Evolutionary conservation across 2,797 vertebrate genomes (phyloP), one percentile per base, ranked within the genome.

Genomic region (Clarias fuscus): DNA sequence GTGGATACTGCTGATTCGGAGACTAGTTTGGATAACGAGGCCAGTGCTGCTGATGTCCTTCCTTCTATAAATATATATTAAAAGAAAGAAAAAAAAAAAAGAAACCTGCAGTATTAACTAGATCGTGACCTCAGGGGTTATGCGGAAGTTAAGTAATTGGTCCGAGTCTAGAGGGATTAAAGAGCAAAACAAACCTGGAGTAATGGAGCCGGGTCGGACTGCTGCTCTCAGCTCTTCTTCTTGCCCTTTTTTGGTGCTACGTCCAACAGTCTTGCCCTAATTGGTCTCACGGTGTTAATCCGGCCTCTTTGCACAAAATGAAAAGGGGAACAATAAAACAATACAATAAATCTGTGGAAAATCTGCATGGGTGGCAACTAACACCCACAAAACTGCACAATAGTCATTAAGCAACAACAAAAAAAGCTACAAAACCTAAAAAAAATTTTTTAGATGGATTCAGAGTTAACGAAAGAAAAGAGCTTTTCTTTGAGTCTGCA

Each of bases 151-250:
- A 86, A 87, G 80, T 90, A 90, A 90, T 89, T 91, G 89, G 90
- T 86, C 73, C 67, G 30, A 77, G 79, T 82, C 88, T 56, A 37
- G 64, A 88, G 84, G 89, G 88, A 87, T 88, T 88, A 88, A 86
- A 89, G 84, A 89, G 89, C 88, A 91, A 89, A 84, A 89, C 88
- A 90, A 88, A 80, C 79, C 64, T 18, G 84, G 77, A 80, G 86
- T 85, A 77, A 68, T 80, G 78, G 33, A 64, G 53, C 81, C 67
- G 59, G 30, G 80, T 81, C 33, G 58, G 65, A 87, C 68, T 87
- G 86, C 89, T 84, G 67, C 82, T 72, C 58, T 90, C 88, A 89
- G 90, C 89, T 83, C 72, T 89, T 88, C 82, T 53, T 64, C 73
- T 68, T 85, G 73, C 86, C 90, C 88, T 89, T 90, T 90, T 48